Conservation (phyloP, 2,797 vertebrate genomes). For the Paguma larvata region DNA sequence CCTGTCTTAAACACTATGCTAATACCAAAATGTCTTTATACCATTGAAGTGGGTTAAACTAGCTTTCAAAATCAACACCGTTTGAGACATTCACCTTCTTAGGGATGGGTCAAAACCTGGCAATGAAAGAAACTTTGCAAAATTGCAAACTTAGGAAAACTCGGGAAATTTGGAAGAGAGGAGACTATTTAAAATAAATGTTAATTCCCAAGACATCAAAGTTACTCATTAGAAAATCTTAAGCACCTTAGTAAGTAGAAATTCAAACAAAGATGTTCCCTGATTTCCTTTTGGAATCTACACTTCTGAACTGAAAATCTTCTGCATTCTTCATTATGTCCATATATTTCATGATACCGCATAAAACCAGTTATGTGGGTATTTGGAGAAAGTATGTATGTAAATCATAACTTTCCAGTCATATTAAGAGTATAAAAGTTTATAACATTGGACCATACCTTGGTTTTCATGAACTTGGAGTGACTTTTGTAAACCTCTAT, state of each 20-base stretch:
- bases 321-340: slow-evolving; percentile 15
- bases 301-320: slow-evolving; percentile 37
- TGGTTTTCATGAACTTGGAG: slow-evolving; percentile 99
- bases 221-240: neutral
- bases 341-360: slow-evolving; percentile 44
- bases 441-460: slow-evolving; percentile 89
- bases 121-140: neutral
- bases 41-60: neutral
- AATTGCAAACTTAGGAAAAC: neutral
- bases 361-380: slow-evolving; percentile 56
- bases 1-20: neutral
- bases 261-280: neutral
- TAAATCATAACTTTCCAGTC: slow-evolving; percentile 61
- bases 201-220: neutral
- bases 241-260: neutral
- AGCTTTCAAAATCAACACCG: neutral
- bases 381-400: slow-evolving; percentile 26
- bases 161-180: neutral
- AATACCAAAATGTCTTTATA: slow-evolving; percentile 35
- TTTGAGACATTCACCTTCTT: slow-evolving; percentile 22
- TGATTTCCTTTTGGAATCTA: neutral
- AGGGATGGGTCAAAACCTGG: neutral
- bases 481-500: slow-evolving; percentile 99
- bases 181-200: neutral
- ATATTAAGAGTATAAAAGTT: slow-evolving; percentile 57